Percentiles rank a stretch among this genome's conserved stretches.
phyloP scores from a whole-genome alignment of 2,797 vertebrate species.

The Parauchenoglanis punctatus region DNA sequence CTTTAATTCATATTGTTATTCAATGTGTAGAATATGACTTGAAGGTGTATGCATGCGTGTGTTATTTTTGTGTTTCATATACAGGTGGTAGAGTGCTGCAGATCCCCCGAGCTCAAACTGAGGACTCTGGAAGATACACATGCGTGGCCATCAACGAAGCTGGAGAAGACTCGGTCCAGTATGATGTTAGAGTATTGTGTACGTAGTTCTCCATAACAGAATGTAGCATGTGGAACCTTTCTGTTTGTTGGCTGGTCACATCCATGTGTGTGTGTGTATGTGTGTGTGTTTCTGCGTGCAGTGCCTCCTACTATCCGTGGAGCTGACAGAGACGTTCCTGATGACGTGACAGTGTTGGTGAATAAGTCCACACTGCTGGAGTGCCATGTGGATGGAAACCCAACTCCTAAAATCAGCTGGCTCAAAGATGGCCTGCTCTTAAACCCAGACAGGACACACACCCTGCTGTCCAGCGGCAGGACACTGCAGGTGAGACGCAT shows the following conservation, averaged over 20 bases:
- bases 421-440: slow-evolving; percentile 84
- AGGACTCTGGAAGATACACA: slow-evolving; percentile 85
- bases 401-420: slow-evolving; percentile 86
- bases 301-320: slow-evolving; percentile 88
- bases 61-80: slow-evolving; percentile 16
- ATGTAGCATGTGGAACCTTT: neutral
- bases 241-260: neutral
- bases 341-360: slow-evolving; percentile 85
- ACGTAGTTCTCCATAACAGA: slow-evolving; percentile 64
- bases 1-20: neutral
- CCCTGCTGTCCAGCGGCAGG: slow-evolving; percentile 80
- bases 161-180: slow-evolving; percentile 93
- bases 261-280: neutral
- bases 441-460: slow-evolving; percentile 68
- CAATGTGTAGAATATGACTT: neutral
- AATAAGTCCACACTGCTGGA: slow-evolving; percentile 80
- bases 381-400: slow-evolving; percentile 84
- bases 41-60: neutral
- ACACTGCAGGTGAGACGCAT: slow-evolving; percentile 81
- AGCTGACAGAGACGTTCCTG: slow-evolving; percentile 73
- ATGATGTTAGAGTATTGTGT: slow-evolving; percentile 87
- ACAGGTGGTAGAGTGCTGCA: slow-evolving; percentile 90
- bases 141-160: slow-evolving; percentile 95
- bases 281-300: slow-evolving; percentile 57
- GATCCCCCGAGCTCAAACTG: slow-evolving; percentile 81